phyloP scores from a whole-genome alignment of 1,140 invertebrate genomes.

The Ylistrum balloti region DNA sequence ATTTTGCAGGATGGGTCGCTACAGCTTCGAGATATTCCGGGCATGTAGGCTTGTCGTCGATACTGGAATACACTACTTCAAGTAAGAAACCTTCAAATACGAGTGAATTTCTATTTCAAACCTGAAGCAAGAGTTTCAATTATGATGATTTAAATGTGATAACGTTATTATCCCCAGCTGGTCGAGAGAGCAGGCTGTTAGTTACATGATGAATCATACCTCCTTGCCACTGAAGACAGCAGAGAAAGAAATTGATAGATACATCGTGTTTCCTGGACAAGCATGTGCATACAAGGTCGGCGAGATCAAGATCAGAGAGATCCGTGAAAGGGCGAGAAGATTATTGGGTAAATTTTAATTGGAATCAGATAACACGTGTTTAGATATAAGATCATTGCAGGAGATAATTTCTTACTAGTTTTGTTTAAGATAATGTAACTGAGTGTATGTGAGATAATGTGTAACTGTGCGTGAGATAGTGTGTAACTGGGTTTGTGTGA shows the following conservation, averaged over 20 bases:
- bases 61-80: constrained; percentile 82
- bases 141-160: too few species aligned
- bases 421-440: too few species aligned
- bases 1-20: constrained; percentile 77
- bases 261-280: constrained; percentile 83
- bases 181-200: constrained; percentile 76
- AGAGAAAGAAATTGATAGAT: constrained; percentile 81
- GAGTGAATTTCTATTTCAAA: too few species aligned
- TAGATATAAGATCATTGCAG: too few species aligned
- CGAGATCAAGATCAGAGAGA: constrained; percentile 82
- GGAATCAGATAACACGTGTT: too few species aligned
- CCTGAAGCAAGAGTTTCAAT: too few species aligned
- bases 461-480: too few species aligned
- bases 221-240: constrained; percentile 67
- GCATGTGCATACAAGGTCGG: constrained; percentile 83
- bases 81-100: constrained; percentile 76
- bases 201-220: constrained; percentile 81
- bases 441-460: too few species aligned
- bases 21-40: constrained; percentile 80
- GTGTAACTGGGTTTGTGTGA: too few species aligned
- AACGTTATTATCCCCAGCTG: constrained; percentile 48
- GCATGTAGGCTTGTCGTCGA: constrained; percentile 82
- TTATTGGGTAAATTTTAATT: constrained; percentile 79
- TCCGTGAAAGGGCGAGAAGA: constrained; percentile 79
- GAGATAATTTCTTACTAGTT: too few species aligned